These are phyloP conservation scores for Caenorhabditis japonica DNA, from an alignment of 2,888 invertebrate genomes.

Conservation along the genomic window DNA sequence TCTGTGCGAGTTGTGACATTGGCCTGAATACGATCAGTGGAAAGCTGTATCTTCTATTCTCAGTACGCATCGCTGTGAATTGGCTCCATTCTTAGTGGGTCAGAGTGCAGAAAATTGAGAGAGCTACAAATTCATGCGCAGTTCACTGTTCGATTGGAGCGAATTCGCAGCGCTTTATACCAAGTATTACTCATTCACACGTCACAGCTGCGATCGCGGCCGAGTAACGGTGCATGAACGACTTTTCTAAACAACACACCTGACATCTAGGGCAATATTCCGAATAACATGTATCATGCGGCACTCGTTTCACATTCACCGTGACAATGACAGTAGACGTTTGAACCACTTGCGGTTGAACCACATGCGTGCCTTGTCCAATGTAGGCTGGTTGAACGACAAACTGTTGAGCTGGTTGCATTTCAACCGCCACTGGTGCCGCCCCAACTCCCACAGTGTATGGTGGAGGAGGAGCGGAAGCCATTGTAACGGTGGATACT, in stretches of 20 bases:
- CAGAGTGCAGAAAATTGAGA: background rate
- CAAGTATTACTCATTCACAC: no score
- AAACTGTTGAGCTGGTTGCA: slow-evolving; percentile 31
- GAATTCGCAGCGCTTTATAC: no score
- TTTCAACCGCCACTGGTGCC: slow-evolving; percentile 22
- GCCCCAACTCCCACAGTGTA: slow-evolving; percentile 14
- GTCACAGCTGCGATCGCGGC: no score
- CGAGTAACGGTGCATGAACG: no score
- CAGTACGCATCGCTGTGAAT: no score
- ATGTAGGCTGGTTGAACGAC: slow-evolving; percentile 12
- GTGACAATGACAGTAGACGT: slow-evolving; percentile 20
- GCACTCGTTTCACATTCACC: slow-evolving; percentile 3
- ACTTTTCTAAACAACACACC: slow-evolving; percentile 5
- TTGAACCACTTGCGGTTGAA: slow-evolving; percentile 1
- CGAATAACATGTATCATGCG: slow-evolving; percentile 20
- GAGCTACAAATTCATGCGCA: no score
- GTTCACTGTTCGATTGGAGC: no score
- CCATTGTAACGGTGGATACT: slow-evolving; percentile 5
- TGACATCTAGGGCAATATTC: slow-evolving; percentile 38
- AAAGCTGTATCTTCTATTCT: no score
- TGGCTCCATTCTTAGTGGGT: no score
- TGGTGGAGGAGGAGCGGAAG: slow-evolving; percentile 22
- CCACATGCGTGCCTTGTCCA: background rate
- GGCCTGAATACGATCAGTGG: slow-evolving; percentile 21
- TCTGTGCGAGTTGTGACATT: slow-evolving; percentile 24